These are phyloP conservation scores for Mesoclemmys tuberculata DNA, from an alignment of 2,113 vertebrate genomes.

Conservation along the genomic window DNA sequence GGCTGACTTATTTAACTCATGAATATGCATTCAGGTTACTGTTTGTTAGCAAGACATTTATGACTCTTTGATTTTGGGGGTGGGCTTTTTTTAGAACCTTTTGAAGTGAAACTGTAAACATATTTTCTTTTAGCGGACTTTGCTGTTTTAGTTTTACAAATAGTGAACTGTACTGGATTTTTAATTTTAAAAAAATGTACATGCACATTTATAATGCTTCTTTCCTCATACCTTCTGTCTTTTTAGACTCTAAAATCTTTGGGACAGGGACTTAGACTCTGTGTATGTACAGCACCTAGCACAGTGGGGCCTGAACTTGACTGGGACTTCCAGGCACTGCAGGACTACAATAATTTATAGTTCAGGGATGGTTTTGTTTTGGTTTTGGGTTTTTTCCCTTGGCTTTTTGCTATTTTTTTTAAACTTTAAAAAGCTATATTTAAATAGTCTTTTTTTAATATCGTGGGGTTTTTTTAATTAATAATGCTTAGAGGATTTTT, in stretches of 20 bases:
- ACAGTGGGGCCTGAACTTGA: neutral
- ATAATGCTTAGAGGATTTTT: neutral
- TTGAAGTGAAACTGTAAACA: neutral
- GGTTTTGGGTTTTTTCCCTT: neutral
- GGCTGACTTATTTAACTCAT: rapidly evolving
- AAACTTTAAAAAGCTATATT: neutral
- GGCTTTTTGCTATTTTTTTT: neutral
- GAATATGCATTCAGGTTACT: neutral
- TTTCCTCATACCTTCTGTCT: neutral
- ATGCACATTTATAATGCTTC: neutral
- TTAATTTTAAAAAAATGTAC: neutral
- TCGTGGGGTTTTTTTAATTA: neutral
- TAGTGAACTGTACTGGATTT: neutral
- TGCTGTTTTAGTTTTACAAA: neutral
- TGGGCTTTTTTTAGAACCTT: neutral
- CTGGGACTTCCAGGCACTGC: neutral
- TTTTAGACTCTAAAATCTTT: neutral
- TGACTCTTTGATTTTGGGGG: neutral
- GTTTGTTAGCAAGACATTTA: neutral
- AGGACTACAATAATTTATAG: neutral
- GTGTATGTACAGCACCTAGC: neutral
- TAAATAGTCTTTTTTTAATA: neutral
- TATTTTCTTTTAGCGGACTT: neutral
- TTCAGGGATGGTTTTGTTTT: neutral
- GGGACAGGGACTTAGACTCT: neutral